These are phyloP conservation scores for Ellobium chinense DNA, from an alignment of 2,888 invertebrate genomes.

Conservation along the genomic window DNA sequence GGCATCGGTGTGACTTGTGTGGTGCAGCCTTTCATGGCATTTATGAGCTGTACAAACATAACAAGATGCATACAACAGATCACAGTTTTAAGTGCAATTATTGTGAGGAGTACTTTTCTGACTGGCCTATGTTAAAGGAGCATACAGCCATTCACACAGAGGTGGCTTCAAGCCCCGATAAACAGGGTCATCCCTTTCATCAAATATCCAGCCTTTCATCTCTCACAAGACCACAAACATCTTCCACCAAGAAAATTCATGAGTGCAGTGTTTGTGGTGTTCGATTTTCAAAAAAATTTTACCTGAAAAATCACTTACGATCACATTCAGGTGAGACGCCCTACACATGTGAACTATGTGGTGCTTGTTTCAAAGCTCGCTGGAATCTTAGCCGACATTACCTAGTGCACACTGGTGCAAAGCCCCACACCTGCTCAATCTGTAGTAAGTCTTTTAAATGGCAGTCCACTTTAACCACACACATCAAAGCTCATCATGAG, in stretches of 20 bases:
- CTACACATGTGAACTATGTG: not conserved
- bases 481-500: conserved; percentile 1
- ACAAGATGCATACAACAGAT: not conserved
- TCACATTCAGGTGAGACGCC: conserved; percentile 3
- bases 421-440: not conserved
- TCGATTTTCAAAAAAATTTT: not conserved
- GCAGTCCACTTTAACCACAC: not conserved
- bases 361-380: not conserved
- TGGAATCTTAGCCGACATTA: not conserved
- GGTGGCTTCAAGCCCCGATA: not conserved
- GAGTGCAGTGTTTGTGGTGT: not conserved
- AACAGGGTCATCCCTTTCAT: too few relatives aligned
- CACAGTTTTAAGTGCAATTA: not conserved
- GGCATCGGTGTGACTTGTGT: conserved; percentile 4
- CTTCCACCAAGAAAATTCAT: not conserved
- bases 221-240: not conserved
- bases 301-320: not conserved
- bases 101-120: not conserved
- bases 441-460: conserved; percentile 6
- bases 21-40: conserved; percentile 5
- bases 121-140: not conserved
- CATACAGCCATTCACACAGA: not conserved
- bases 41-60: conserved; percentile 12
- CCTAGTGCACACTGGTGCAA: not conserved
- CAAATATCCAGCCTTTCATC: too few relatives aligned